Evolutionary conservation across 2,888 invertebrate species (phyloP), one percentile per base, ranked within the genome.

Genomic region (Troides aeacus): DNA sequence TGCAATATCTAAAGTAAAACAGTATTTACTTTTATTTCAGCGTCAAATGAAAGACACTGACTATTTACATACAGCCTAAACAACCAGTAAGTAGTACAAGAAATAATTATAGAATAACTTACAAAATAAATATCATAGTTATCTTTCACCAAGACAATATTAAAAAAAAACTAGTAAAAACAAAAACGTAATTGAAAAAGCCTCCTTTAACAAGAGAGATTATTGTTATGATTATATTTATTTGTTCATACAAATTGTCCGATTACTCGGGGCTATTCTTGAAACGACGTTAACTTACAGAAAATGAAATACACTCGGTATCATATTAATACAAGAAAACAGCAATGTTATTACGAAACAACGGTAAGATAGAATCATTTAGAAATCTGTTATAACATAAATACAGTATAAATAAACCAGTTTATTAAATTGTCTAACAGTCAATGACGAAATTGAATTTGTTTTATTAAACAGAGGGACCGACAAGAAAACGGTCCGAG

Each of bases 251-350:
- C 61, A 63, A 61, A 65, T 69, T 69, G 53, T 18, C 61, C 42
- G 18, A 65, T 69, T 62, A 24, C 65, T 56, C 39, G 18, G n/a
- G 60, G 60, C 59, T 24, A 64, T 36, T 61, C 10, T 58, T 56
- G 46, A 65, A 62, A 65, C n/a, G 56, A 65, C 65, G 30, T 60
- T 36, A 64, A 30, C 64, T 56, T 53, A 50, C 50, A 64, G 39
- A 57, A 30, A 57, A 69, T 57, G 57, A 69, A 65, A 61, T 62
- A 69, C 64, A 64, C 56, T 15, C 61, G 23, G 24, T 67, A 42
- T 42, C 62, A 30, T 21, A 65, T 61, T 62, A 65, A 64, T 65
- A 65, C 64, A 23, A 18, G 21, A 57, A 53, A 62, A 8, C 64
- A n/a, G 42, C 56, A 65, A 69, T 64, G 61, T 57, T 60, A 62